Conservation (phyloP, 2,113 vertebrate genomes). For the Platichthys stellatus region DNA sequence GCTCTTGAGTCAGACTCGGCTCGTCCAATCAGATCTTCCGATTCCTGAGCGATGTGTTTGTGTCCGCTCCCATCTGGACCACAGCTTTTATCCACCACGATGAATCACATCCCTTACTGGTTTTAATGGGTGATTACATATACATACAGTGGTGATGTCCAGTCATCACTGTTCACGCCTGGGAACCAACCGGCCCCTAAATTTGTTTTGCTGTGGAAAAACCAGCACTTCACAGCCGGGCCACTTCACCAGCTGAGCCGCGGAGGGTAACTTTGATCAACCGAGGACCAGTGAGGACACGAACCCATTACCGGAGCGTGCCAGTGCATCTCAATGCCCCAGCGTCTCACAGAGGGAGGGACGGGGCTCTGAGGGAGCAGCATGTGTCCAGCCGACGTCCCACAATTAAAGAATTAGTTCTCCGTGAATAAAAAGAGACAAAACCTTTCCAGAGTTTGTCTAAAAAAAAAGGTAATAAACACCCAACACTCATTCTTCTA, state of each 20-base stretch:
- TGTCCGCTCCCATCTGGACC: constrained; percentile 58
- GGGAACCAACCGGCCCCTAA: constrained; percentile 47
- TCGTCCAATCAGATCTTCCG: constrained; percentile 61
- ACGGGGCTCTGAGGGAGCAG: constrained; percentile 38
- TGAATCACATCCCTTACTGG: neutral
- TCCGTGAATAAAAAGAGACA: neutral
- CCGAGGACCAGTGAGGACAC: constrained; percentile 52
- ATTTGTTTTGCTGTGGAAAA: constrained; percentile 54
- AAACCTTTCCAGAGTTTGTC: too few species aligned
- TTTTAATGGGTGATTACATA: neutral
- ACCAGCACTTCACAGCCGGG: constrained; percentile 39
- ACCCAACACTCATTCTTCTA: too few species aligned
- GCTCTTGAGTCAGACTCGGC: constrained; percentile 41
- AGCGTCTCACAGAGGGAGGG: constrained; percentile 18
- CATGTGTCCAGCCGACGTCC: constrained; percentile 27
- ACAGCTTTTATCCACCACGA: constrained; percentile 29
- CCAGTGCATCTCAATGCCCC: constrained; percentile 61
- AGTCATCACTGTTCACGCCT: constrained; percentile 10
- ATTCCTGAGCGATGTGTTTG: constrained; percentile 48
- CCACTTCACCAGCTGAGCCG: constrained; percentile 39
- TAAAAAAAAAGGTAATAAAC: too few species aligned
- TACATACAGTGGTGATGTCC: neutral
- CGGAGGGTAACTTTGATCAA: constrained; percentile 47
- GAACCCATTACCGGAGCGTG: constrained; percentile 62
- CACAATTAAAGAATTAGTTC: constrained; percentile 11